A percentile compares a stretch with the other conserved stretches of the same genome.
Conservation (phyloP, 1,140 invertebrate species). For the Conus ventricosus region DNA sequence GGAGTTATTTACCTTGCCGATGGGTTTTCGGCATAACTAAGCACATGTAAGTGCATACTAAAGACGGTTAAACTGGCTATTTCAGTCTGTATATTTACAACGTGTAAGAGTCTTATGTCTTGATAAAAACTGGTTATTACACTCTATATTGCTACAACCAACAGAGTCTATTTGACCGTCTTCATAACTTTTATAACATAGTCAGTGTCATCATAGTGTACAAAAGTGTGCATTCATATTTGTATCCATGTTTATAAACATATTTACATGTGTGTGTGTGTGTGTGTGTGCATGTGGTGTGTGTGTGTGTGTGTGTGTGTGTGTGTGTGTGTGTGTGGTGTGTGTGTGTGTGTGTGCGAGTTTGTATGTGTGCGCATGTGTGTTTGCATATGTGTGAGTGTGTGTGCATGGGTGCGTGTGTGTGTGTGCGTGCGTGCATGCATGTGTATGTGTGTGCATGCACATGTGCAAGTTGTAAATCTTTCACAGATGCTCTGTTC, state of each 20-base stretch:
- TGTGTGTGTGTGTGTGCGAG: not conserved
- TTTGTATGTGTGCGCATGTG: too few species aligned
- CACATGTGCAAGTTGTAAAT: not conserved
- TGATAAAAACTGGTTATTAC: too few species aligned
- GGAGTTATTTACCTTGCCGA: too few species aligned
- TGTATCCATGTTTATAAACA: not conserved
- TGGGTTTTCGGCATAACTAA: too few species aligned
- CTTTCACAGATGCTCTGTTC: too few species aligned
- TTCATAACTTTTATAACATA: too few species aligned
- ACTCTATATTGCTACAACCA: too few species aligned
- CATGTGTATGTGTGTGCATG: not conserved
- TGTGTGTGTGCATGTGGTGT: not conserved
- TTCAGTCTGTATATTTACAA: too few species aligned
- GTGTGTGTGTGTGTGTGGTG: not conserved
- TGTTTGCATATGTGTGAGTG: not conserved
- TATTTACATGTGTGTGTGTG: not conserved
- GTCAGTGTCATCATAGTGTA: not conserved
- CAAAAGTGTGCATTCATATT: not conserved
- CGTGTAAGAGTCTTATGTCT: too few species aligned
- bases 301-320: conserved; percentile 1
- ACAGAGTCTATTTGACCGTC: too few species aligned
- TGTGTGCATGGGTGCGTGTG: not conserved
- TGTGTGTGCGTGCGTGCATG: not conserved
- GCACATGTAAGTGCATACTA: too few species aligned
- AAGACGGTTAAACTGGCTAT: too few species aligned